Evolutionary conservation across 2,888 invertebrate genomes (phyloP).

Genomic region (Clistopyga incitator): DNA sequence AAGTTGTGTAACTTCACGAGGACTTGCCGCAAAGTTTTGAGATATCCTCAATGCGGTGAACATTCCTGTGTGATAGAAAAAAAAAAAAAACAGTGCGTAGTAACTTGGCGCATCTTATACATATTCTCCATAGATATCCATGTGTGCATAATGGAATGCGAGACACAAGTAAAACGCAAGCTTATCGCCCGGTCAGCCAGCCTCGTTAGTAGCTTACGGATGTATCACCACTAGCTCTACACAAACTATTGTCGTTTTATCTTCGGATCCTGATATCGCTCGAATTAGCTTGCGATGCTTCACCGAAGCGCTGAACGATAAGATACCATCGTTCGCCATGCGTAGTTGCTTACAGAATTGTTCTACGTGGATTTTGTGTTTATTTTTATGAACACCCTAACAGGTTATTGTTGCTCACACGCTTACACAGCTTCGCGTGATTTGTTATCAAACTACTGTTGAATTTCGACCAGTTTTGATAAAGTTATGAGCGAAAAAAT

Average conservation of each 20-base stretch:
- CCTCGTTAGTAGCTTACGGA: neutral
- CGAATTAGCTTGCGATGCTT: conserved; percentile 1
- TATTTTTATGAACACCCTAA: neutral
- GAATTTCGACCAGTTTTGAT: no score
- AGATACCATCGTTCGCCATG: conserved; percentile 22
- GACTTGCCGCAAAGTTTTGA: conserved; percentile 4
- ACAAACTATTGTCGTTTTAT: conserved; percentile 11
- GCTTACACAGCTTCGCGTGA: no score
- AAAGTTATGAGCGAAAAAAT: no score
- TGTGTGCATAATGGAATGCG: conserved; percentile 17
- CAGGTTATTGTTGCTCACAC: no score
- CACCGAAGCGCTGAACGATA: conserved; percentile 19
- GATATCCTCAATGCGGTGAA: conserved; percentile 20
- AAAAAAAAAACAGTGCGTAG: conserved; percentile 20
- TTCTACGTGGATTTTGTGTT: neutral
- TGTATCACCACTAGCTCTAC: conserved; percentile 6
- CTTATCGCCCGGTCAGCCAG: conserved; percentile 20
- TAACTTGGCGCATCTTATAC: conserved; percentile 6
- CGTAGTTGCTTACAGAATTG: neutral
- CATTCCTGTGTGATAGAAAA: conserved; percentile 3
- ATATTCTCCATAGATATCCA: neutral
- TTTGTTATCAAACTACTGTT: no score
- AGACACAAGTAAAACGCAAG: conserved; percentile 12
- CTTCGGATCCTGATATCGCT: conserved; percentile 18
- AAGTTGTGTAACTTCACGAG: neutral